These are phyloP conservation scores for Pollicipes pollicipes DNA, from an alignment of 1,140 invertebrate species.

Conservation along the genomic window DNA sequence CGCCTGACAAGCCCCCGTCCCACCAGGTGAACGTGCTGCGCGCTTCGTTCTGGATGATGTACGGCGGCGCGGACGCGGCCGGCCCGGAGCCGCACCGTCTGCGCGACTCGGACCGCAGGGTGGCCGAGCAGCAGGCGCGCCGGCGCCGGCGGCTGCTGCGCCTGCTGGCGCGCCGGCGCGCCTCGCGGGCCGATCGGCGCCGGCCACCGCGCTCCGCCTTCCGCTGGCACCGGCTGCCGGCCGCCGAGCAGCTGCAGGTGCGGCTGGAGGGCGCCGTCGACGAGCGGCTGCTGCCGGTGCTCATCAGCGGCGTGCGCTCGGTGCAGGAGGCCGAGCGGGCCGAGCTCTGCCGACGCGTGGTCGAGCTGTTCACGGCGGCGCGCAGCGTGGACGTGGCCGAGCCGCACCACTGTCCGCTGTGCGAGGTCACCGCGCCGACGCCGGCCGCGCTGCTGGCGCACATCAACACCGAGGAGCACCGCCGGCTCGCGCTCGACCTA, in stretches of 20 bases:
- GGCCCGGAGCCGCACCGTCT: neutral
- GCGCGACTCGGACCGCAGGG: neutral
- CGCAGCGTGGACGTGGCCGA: neutral
- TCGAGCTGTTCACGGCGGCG: neutral
- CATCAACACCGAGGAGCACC: neutral
- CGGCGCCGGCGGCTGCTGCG: neutral
- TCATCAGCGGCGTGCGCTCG: neutral
- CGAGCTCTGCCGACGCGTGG: neutral
- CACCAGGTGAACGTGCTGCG: slow-evolving; percentile 6
- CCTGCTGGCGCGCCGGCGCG: neutral
- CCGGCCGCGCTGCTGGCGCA: neutral
- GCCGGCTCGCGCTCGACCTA: neutral
- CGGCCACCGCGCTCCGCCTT: neutral
- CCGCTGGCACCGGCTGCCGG: neutral
- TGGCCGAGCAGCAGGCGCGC: neutral
- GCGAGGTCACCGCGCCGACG: neutral
- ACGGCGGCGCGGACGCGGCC: neutral
- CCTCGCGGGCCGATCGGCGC: neutral
- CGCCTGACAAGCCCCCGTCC: neutral
- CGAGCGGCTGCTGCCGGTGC: neutral
- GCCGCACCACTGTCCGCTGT: slow-evolving; percentile 1
- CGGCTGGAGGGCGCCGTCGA: neutral
- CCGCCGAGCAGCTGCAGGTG: neutral
- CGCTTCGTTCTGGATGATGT: slow-evolving; percentile 1
- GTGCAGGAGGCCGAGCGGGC: neutral